phyloP scores from a whole-genome alignment of 2,888 invertebrate genomes.

The Eustalomyia histrio region DNA sequence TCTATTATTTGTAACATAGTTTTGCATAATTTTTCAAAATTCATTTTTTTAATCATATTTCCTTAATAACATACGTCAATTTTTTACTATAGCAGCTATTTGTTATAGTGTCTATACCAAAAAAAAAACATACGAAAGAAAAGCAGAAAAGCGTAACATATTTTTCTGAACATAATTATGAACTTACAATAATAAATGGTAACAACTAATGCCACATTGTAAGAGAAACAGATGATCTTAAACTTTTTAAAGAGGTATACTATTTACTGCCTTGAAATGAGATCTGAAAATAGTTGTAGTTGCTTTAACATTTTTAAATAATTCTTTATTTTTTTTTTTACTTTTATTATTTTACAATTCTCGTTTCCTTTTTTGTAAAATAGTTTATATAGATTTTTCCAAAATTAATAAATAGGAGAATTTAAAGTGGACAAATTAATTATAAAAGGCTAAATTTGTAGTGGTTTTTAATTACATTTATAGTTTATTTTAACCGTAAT shows the following conservation, averaged over 20 bases:
- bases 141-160: constrained; percentile 55
- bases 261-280: too few relatives aligned
- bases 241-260: neutral
- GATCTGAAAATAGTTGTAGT: too few relatives aligned
- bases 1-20: constrained; percentile 2
- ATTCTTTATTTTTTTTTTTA: too few relatives aligned
- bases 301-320: too few relatives aligned
- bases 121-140: constrained; percentile 17
- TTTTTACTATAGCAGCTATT: constrained; percentile 16
- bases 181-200: constrained; percentile 24
- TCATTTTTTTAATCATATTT: constrained; percentile 45
- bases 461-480: too few relatives aligned
- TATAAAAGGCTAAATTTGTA: too few relatives aligned
- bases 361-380: too few relatives aligned
- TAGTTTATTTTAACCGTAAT: too few relatives aligned
- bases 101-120: constrained; percentile 4
- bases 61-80: constrained; percentile 46
- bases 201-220: constrained; percentile 27
- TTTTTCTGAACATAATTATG: constrained; percentile 44
- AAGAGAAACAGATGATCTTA: neutral
- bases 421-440: too few relatives aligned
- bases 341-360: too few relatives aligned
- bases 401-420: too few relatives aligned
- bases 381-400: too few relatives aligned
- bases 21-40: constrained; percentile 53